A percentile compares a stretch with the other conserved stretches of the same genome.
phyloP scores from a whole-genome alignment of 2,888 invertebrate genomes.

The Iphiclides podalirius region DNA sequence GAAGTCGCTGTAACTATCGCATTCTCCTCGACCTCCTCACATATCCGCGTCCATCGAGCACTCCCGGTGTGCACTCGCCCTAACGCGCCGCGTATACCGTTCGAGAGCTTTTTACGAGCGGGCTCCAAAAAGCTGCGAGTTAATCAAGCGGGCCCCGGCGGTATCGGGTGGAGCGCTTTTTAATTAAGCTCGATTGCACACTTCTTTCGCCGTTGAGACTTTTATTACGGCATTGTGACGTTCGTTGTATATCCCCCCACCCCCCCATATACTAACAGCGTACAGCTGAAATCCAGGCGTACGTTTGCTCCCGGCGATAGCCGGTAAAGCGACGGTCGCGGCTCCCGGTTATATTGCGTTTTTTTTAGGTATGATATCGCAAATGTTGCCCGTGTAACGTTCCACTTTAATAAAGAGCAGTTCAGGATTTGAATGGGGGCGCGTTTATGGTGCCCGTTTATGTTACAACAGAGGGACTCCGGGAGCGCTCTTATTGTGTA shows the following conservation, averaged over 20 bases:
- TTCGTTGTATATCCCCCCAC: conserved; percentile 25
- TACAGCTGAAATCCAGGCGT: conserved; percentile 30
- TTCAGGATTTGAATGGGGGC: conserved; percentile 5
- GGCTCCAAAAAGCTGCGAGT: conserved; percentile 46
- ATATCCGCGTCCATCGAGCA: too few species aligned
- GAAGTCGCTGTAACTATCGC: too few species aligned
- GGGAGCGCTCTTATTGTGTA: too few species aligned
- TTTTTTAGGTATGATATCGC: conserved; percentile 7
- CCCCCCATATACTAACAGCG: conserved; percentile 23
- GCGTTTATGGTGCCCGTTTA: too few species aligned
- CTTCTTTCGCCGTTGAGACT: conserved; percentile 48
- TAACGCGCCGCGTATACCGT: conserved; percentile 46
- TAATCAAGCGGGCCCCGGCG: conserved; percentile 53
- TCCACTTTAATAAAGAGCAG: conserved; percentile 16
- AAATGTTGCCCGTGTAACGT: too few species aligned
- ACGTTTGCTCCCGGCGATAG: conserved; percentile 28
- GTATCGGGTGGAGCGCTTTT: conserved; percentile 53
- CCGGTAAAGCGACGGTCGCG: too few species aligned
- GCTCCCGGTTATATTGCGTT: conserved; percentile 15
- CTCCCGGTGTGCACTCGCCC: conserved; percentile 11
- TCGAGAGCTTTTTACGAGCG: conserved; percentile 52
- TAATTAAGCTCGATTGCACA: conserved; percentile 66
- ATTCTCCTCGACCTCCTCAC: too few species aligned
- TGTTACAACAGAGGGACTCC: too few species aligned
- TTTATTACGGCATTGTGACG: conserved; percentile 34